A percentile compares a stretch with the other conserved stretches of the same genome.
Conservation (phyloP, 2,797 vertebrate genomes). For the Onychomys arenicola region DNA sequence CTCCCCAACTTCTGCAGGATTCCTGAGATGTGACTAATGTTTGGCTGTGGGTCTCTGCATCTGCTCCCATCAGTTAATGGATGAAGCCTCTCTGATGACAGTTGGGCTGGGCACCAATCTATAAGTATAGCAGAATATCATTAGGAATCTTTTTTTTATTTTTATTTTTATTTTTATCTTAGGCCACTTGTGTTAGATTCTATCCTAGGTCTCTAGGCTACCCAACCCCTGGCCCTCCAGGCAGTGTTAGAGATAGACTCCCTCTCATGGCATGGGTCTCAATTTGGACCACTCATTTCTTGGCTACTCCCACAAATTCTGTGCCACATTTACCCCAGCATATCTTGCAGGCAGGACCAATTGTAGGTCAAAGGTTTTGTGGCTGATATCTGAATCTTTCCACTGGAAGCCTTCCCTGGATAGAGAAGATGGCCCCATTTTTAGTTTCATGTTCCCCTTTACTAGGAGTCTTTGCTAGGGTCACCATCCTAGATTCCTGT, state of each 20-base stretch:
- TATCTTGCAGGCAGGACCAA: not conserved
- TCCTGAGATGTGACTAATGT: not conserved
- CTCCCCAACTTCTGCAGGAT: not conserved
- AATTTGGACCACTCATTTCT: not conserved
- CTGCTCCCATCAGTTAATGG: not conserved
- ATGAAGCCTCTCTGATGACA: not conserved
- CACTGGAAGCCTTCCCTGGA: not conserved
- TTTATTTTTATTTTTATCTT: not conserved
- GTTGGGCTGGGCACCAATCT: not conserved
- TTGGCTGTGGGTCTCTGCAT: not conserved
- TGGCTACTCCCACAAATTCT: not conserved
- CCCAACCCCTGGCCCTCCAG: not conserved
- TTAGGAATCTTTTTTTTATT: not conserved
- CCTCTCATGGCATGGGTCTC: not conserved
- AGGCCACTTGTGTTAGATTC: not conserved
- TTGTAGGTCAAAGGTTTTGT: not conserved
- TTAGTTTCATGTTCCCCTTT: not conserved
- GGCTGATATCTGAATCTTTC: not conserved
- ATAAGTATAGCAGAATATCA: not conserved
- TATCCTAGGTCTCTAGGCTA: not conserved
- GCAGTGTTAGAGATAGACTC: not conserved
- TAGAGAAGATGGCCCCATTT: not conserved
- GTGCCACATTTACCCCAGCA: not conserved
- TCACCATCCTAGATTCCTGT: not conserved
- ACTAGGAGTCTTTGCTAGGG: not conserved